Evolutionary conservation across 2,888 invertebrate species (phyloP).

Genomic region (Sphinx pinastri): DNA sequence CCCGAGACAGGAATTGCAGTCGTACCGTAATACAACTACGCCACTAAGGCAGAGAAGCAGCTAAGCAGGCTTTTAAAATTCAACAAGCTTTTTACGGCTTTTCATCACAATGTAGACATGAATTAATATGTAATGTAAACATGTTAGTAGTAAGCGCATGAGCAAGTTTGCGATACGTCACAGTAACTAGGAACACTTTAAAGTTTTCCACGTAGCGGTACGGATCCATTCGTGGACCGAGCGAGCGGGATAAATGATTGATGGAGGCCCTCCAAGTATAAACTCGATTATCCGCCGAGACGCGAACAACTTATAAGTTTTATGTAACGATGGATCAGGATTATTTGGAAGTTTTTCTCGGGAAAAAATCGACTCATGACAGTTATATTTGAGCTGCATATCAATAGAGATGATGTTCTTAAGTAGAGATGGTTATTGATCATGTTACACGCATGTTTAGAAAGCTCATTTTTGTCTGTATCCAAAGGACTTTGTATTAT

Average conservation of each 20-base stretch:
- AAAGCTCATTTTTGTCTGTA: background rate
- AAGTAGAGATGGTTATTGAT: slow-evolving; percentile 3
- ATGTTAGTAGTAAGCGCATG: slow-evolving; percentile 26
- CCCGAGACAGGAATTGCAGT: too few species aligned
- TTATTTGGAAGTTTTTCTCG: slow-evolving; percentile 75
- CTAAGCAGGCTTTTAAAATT: too few species aligned
- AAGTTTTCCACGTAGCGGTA: slow-evolving; percentile 73
- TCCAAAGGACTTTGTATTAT: too few species aligned
- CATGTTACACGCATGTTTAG: background rate
- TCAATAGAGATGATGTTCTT: slow-evolving; percentile 54
- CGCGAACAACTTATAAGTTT: slow-evolving; percentile 84
- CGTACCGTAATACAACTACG: too few species aligned
- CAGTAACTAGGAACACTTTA: slow-evolving; percentile 74
- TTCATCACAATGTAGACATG: background rate
- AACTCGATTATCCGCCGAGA: slow-evolving; percentile 84
- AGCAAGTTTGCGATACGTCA: slow-evolving; percentile 66
- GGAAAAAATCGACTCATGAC: slow-evolving; percentile 78
- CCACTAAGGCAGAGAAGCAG: too few species aligned
- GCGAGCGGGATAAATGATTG: slow-evolving; percentile 81
- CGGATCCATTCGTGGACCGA: slow-evolving; percentile 59
- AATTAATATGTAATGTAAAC: background rate
- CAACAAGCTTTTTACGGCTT: background rate
- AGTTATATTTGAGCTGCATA: slow-evolving; percentile 80
- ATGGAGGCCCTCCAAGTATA: slow-evolving; percentile 82
- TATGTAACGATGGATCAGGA: slow-evolving; percentile 84